Evolutionary conservation across 1,140 invertebrate species (phyloP).

Genomic region (Danaus plexippus): DNA sequence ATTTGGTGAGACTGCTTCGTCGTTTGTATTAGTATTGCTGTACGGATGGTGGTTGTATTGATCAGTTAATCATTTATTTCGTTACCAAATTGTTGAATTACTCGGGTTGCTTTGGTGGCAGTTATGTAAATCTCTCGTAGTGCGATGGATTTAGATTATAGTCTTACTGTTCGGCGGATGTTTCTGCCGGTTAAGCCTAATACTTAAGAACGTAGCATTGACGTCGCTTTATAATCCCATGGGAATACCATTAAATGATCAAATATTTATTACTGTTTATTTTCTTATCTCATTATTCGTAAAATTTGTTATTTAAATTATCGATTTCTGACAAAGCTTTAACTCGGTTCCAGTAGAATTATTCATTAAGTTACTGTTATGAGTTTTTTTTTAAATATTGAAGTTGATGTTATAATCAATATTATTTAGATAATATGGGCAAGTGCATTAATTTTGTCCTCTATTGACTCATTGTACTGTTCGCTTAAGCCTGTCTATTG

Average conservation of each 20-base stretch:
- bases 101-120: slow-evolving; percentile 62
- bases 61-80: slow-evolving; percentile 65
- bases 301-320: slow-evolving; percentile 70
- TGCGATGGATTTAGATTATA: slow-evolving; percentile 26
- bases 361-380: slow-evolving; percentile 71
- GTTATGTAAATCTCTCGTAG: slow-evolving; percentile 39
- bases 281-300: slow-evolving; percentile 61
- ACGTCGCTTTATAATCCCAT: slow-evolving; percentile 37
- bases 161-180: slow-evolving; percentile 8
- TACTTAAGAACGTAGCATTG: slow-evolving; percentile 34
- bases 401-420: slow-evolving; percentile 71
- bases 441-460: slow-evolving; percentile 69
- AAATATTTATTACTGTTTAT: slow-evolving; percentile 71
- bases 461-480: slow-evolving; percentile 59
- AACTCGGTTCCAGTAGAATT: slow-evolving; percentile 71
- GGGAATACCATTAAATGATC: slow-evolving; percentile 44
- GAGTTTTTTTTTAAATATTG: slow-evolving; percentile 61
- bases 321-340: slow-evolving; percentile 70
- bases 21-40: slow-evolving; percentile 66
- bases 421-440: slow-evolving; percentile 64
- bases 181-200: slow-evolving; percentile 29
- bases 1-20: slow-evolving; percentile 70
- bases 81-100: slow-evolving; percentile 70
- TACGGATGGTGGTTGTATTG: slow-evolving; percentile 52
- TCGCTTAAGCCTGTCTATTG: slow-evolving; percentile 64